Percentiles rank a stretch among this genome's conserved stretches.
Evolutionary conservation across 2,113 vertebrate genomes (phyloP).

Genomic region (Cephalophus harveyi): DNA sequence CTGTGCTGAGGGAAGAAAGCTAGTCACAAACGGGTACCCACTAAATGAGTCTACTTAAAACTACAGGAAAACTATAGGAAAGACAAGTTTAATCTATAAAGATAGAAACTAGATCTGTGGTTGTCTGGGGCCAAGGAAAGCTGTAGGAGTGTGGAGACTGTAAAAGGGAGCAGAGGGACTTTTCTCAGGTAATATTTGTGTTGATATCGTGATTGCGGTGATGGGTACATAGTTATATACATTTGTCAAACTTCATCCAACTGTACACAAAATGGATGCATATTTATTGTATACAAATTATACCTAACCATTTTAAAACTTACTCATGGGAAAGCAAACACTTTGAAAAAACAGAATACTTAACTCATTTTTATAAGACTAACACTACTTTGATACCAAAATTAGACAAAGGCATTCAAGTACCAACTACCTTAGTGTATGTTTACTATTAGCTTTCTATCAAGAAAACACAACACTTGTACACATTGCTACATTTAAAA

Average conservation of each 20-base stretch:
- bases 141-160: background rate
- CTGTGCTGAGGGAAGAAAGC: background rate
- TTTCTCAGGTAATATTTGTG: background rate
- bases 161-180: background rate
- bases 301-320: background rate
- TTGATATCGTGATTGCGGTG: background rate
- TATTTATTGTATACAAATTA: background rate
- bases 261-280: background rate
- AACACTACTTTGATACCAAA: background rate
- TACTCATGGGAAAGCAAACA: background rate
- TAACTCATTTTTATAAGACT: conserved; percentile 12
- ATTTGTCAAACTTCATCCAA: background rate
- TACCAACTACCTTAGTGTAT: background rate
- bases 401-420: background rate
- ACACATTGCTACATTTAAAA: background rate
- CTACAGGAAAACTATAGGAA: background rate
- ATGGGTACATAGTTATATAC: background rate
- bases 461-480: background rate
- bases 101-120: background rate
- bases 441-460: background rate
- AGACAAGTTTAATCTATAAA: background rate
- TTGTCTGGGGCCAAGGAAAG: background rate
- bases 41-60: background rate
- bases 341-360: conserved; percentile 26
- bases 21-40: background rate